Percentiles rank a stretch among this genome's conserved stretches.
Evolutionary conservation across 2,797 vertebrate species (phyloP).

Genomic region (Thaleichthys pacificus): DNA sequence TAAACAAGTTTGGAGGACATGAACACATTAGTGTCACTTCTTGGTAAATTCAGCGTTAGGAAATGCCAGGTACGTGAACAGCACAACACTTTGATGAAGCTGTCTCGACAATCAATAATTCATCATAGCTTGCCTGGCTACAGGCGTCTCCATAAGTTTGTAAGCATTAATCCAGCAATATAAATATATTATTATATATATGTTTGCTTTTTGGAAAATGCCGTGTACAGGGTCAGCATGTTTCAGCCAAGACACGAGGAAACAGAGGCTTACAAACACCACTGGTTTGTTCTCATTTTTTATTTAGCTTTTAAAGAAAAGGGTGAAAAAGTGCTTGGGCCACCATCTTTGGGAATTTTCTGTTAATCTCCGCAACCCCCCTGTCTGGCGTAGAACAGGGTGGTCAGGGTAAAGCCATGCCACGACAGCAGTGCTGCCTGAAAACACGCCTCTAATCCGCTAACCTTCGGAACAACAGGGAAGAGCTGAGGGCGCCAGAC

Average conservation of each 20-base stretch:
- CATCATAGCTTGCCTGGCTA: conserved; percentile 72
- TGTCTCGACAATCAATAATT: conserved; percentile 79
- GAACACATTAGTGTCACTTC: conserved; percentile 81
- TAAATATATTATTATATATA: conserved; percentile 59
- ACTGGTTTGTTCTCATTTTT: conserved; percentile 77
- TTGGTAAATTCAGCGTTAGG: conserved; percentile 76
- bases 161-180: conserved; percentile 37
- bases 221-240: conserved; percentile 67
- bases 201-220: conserved; percentile 62
- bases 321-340: conserved; percentile 34
- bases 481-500: conserved; percentile 38
- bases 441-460: conserved; percentile 77
- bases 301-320: conserved; percentile 62
- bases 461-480: conserved; percentile 81
- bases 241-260: conserved; percentile 47
- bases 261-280: conserved; percentile 43
- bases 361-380: conserved; percentile 69
- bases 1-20: conserved; percentile 80
- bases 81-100: conserved; percentile 72
- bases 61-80: conserved; percentile 77
- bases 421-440: conserved; percentile 73
- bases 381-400: conserved; percentile 56
- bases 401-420: conserved; percentile 63
- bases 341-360: conserved; percentile 72
- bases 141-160: conserved; percentile 74